Conservation (phyloP, 1,140 invertebrate species). For the Euwallacea similis region DNA sequence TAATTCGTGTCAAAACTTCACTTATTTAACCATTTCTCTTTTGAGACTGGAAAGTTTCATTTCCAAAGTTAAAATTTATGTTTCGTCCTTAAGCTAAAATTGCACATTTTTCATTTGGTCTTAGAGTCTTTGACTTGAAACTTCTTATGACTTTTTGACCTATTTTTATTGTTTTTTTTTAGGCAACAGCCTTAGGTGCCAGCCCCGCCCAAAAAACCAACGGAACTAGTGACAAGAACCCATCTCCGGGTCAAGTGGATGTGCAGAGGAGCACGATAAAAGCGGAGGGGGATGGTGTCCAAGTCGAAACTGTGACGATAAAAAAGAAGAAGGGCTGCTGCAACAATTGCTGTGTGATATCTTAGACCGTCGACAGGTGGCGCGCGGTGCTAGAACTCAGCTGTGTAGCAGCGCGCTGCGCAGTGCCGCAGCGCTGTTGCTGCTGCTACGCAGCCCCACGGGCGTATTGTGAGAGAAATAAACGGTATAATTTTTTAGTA, state of each 20-base stretch:
- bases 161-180: neutral
- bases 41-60: too few relatives aligned
- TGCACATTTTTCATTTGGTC: too few relatives aligned
- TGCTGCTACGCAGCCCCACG: neutral
- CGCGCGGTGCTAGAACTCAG: neutral
- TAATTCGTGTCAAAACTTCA: too few relatives aligned
- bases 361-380: slow-evolving; percentile 58
- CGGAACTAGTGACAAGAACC: slow-evolving; percentile 46
- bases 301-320: slow-evolving; percentile 81
- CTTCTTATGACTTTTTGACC: too few relatives aligned
- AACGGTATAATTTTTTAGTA: slow-evolving; percentile 10
- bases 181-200: slow-evolving; percentile 32
- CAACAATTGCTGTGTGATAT: slow-evolving; percentile 81
- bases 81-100: too few relatives aligned
- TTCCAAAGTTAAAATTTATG: too few relatives aligned
- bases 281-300: slow-evolving; percentile 72
- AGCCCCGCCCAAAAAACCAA: slow-evolving; percentile 45
- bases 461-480: neutral
- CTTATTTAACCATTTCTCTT: too few relatives aligned
- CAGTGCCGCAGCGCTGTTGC: neutral
- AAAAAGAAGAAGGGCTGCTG: slow-evolving; percentile 87
- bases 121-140: too few relatives aligned
- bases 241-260: slow-evolving; percentile 65
- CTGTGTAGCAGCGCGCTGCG: neutral
- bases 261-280: slow-evolving; percentile 71